These are phyloP conservation scores for Azorinus chamasolen DNA, from an alignment of 2,888 invertebrate species.

Conservation along the genomic window DNA sequence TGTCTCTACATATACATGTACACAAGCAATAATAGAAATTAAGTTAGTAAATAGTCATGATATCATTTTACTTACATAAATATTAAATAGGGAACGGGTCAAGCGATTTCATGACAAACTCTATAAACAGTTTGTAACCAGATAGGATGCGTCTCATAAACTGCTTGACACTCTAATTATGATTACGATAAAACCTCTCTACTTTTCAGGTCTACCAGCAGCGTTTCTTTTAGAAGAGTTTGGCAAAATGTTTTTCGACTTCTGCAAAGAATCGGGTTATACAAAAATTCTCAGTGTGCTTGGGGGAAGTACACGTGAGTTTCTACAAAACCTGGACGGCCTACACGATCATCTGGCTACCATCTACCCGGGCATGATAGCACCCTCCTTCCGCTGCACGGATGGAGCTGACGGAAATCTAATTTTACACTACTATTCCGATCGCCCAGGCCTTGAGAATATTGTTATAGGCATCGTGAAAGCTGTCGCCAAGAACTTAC, in stretches of 20 bases:
- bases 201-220: slow-evolving; percentile 77
- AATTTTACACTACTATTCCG: slow-evolving; percentile 98
- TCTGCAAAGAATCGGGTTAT: slow-evolving; percentile 90
- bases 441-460: slow-evolving; percentile 97
- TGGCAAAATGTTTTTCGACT: slow-evolving; percentile 83
- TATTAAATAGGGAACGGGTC: no score
- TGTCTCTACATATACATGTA: no score
- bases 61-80: no score
- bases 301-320: slow-evolving; percentile 97
- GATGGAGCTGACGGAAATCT: slow-evolving; percentile 74
- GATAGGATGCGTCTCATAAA: no score
- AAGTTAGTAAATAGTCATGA: no score
- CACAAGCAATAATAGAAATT: no score
- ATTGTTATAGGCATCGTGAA: slow-evolving; percentile 99
- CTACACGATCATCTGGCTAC: slow-evolving; percentile 95
- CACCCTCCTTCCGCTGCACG: slow-evolving; percentile 95
- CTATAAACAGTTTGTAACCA: no score
- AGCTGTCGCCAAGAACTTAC: slow-evolving; percentile 97
- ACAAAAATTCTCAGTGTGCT: slow-evolving; percentile 97
- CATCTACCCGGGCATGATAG: slow-evolving; percentile 92
- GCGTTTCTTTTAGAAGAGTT: slow-evolving; percentile 81
- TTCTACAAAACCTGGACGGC: slow-evolving; percentile 98
- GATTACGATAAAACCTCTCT: no score
- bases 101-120: no score
- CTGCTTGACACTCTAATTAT: no score